These are phyloP conservation scores for Drosophila antonietae DNA, from an alignment of 2,888 invertebrate genomes.

Conservation along the genomic window DNA sequence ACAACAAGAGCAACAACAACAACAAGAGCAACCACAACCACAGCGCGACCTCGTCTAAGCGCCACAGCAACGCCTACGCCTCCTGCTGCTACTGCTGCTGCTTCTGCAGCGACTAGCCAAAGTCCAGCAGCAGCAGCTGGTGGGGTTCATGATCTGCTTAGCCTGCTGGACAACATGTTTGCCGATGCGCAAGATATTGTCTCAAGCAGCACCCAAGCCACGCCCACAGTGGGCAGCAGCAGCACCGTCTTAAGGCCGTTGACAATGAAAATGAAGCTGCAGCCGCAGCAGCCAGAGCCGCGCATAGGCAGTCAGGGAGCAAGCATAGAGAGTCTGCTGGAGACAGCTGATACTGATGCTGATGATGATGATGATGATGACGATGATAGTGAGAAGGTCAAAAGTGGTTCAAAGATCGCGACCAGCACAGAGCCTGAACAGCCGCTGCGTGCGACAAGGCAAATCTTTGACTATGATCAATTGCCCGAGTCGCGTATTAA, in stretches of 20 bases:
- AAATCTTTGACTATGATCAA: constrained; percentile 84
- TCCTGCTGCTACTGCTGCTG: neutral
- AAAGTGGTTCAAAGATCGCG: constrained; percentile 50
- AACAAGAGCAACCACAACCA: constrained; percentile 20
- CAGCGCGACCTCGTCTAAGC: constrained; percentile 26
- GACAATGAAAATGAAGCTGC: constrained; percentile 56
- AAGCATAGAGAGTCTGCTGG: constrained; percentile 63
- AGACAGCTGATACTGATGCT: constrained; percentile 24
- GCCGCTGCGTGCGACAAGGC: constrained; percentile 80
- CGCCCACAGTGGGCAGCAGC: constrained; percentile 29
- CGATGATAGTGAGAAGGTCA: constrained; percentile 34
- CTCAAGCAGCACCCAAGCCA: constrained; percentile 20
- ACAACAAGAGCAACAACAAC: constrained; percentile 17
- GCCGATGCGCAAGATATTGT: constrained; percentile 69
- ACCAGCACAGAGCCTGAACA: constrained; percentile 73
- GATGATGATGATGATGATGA: neutral
- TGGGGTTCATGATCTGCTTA: constrained; percentile 82
- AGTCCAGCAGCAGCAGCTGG: neutral
- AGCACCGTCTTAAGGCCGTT: constrained; percentile 63
- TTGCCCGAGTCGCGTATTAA: constrained; percentile 81
- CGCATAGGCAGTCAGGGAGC: constrained; percentile 69
- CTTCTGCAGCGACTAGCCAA: constrained; percentile 22
- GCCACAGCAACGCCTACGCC: constrained; percentile 4
- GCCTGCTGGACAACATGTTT: constrained; percentile 82
- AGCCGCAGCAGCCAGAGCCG: constrained; percentile 61